These are phyloP conservation scores for Seriola quinqueradiata DNA, from an alignment of 2,113 vertebrate genomes.

Conservation along the genomic window DNA sequence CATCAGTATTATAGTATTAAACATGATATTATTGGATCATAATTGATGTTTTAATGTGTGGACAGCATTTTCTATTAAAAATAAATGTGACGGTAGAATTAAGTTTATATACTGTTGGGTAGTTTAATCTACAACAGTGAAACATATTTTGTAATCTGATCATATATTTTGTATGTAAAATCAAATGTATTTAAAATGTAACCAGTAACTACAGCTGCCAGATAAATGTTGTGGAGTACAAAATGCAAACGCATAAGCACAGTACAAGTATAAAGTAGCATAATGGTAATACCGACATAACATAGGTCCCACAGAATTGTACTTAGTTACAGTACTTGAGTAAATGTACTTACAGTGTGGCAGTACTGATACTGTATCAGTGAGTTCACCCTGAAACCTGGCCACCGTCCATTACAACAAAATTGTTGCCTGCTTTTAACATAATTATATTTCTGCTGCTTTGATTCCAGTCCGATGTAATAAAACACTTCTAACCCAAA, in stretches of 20 bases:
- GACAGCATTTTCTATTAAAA: background rate
- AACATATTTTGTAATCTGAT: background rate
- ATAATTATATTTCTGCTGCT: conserved; percentile 81
- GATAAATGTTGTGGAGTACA: background rate
- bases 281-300: conserved; percentile 1
- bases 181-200: too few relatives aligned
- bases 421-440: conserved; percentile 79
- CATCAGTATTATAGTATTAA: too few relatives aligned
- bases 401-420: conserved; percentile 69
- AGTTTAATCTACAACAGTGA: background rate
- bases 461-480: conserved; percentile 81
- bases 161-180: background rate
- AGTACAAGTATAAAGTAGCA: background rate
- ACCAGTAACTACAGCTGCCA: background rate
- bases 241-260: background rate
- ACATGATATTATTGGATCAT: background rate
- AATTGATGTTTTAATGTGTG: background rate
- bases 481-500: conserved; percentile 81
- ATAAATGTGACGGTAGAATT: background rate
- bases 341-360: conserved; percentile 44
- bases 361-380: conserved; percentile 50
- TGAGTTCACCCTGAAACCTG: conserved; percentile 61
- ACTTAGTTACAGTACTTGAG: background rate
- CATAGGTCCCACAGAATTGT: background rate
- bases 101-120: background rate